A percentile compares a stretch with the other conserved stretches of the same genome.
Evolutionary conservation across 1,140 invertebrate genomes (phyloP).

Genomic region (Melipona quadrifasciata): DNA sequence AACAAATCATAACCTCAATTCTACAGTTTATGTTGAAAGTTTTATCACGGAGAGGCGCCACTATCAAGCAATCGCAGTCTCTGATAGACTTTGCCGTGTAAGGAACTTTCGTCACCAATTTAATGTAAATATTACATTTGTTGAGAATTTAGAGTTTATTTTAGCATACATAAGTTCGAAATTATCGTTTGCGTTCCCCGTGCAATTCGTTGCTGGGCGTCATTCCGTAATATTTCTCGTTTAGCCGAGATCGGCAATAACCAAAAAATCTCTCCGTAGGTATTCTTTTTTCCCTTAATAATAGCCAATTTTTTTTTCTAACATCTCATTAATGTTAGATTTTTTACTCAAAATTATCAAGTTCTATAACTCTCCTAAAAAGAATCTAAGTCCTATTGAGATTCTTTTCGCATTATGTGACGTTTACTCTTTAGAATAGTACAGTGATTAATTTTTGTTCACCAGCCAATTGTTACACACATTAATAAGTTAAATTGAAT

Average conservation of each 20-base stretch:
- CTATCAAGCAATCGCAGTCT: slow-evolving; percentile 66
- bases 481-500: slow-evolving; percentile 48
- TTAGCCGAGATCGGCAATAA: slow-evolving; percentile 61
- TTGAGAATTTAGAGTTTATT: slow-evolving; percentile 60
- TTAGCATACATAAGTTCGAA: slow-evolving; percentile 37
- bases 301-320: slow-evolving; percentile 32
- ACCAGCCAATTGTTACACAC: slow-evolving; percentile 52
- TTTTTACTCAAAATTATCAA: neutral
- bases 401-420: slow-evolving; percentile 33
- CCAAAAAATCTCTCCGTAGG: slow-evolving; percentile 63
- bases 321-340: slow-evolving; percentile 15
- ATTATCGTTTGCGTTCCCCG: slow-evolving; percentile 29
- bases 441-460: slow-evolving; percentile 50
- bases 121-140: slow-evolving; percentile 76
- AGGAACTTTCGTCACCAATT: slow-evolving; percentile 71
- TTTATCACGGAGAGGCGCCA: slow-evolving; percentile 53
- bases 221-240: slow-evolving; percentile 50
- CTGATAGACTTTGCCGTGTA: slow-evolving; percentile 71
- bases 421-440: slow-evolving; percentile 42
- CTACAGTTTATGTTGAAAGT: slow-evolving; percentile 42
- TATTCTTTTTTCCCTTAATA: slow-evolving; percentile 48
- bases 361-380: too few relatives aligned
- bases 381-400: neutral
- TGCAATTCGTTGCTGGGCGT: slow-evolving; percentile 44
- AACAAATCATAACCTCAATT: slow-evolving; percentile 72